phyloP scores from a whole-genome alignment of 2,888 invertebrate genomes.

The Ophonus ardosiacus region DNA sequence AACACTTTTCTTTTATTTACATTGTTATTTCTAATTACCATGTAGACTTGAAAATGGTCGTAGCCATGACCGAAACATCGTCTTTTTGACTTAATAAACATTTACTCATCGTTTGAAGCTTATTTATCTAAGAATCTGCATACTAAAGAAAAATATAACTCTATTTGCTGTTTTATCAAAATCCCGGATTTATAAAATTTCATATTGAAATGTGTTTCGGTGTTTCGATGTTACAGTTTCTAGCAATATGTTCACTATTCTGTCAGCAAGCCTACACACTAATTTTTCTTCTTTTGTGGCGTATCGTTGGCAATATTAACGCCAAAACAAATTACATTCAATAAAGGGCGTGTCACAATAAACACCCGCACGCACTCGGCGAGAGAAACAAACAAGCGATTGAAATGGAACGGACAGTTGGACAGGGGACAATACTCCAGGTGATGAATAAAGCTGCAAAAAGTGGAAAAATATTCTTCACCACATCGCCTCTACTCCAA shows the following conservation, averaged over 20 bases:
- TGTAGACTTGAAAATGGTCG: too few relatives aligned
- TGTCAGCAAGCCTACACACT: not conserved
- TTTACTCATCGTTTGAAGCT: too few relatives aligned
- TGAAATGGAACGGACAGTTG: constrained; percentile 43
- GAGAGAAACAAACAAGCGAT: constrained; percentile 27
- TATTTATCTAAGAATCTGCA: too few relatives aligned
- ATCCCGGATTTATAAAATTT: too few relatives aligned
- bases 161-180: too few relatives aligned
- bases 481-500: constrained; percentile 25
- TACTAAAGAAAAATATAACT: too few relatives aligned
- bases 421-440: constrained; percentile 32
- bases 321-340: constrained; percentile 39
- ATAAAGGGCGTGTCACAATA: constrained; percentile 23
- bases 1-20: too few relatives aligned
- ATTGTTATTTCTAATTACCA: too few relatives aligned
- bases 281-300: constrained; percentile 2
- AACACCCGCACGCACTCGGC: constrained; percentile 4
- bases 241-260: not conserved
- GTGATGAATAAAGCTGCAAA: constrained; percentile 13
- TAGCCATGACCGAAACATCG: too few relatives aligned
- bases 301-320: constrained; percentile 1
- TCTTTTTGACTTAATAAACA: too few relatives aligned
- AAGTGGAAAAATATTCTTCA: constrained; percentile 42
- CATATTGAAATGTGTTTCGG: too few relatives aligned
- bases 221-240: too few relatives aligned